These are phyloP conservation scores for Elaphurus davidianus DNA, from an alignment of 2,113 vertebrate species.

Conservation along the genomic window DNA sequence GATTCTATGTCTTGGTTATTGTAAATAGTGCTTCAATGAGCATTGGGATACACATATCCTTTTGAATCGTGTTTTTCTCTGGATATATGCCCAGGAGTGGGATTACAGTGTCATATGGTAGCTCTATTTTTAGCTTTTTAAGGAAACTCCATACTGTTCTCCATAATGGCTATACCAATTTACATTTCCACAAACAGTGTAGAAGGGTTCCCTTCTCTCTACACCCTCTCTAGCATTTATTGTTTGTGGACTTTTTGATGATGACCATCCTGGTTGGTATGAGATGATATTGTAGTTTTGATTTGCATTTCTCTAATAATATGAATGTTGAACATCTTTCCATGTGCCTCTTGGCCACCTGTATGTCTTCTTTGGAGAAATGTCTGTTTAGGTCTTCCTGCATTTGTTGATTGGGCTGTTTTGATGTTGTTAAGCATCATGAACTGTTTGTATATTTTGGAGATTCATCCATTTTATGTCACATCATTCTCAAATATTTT, in stretches of 20 bases:
- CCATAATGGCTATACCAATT: background rate
- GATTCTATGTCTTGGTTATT: background rate
- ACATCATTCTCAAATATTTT: background rate
- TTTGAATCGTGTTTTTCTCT: background rate
- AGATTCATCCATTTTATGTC: background rate
- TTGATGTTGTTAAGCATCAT: background rate
- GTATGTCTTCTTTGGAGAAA: background rate
- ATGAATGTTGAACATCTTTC: background rate
- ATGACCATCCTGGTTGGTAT: background rate
- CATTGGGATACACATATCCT: background rate
- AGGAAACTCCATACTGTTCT: background rate
- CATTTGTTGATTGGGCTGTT: background rate
- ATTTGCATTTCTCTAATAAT: background rate
- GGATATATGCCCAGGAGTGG: background rate
- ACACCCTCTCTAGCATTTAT: background rate
- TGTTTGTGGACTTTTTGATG: background rate
- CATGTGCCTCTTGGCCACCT: background rate
- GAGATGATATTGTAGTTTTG: background rate
- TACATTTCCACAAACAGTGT: background rate
- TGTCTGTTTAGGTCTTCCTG: background rate
- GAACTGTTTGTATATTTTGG: background rate
- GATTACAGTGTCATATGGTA: rapidly evolving
- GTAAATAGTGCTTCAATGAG: background rate
- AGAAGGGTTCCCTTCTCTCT: background rate
- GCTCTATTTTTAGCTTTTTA: background rate